Percentiles rank a stretch among this genome's conserved stretches.
Evolutionary conservation across 2,888 invertebrate genomes (phyloP).

Genomic region (Amblyteles armatorius): DNA sequence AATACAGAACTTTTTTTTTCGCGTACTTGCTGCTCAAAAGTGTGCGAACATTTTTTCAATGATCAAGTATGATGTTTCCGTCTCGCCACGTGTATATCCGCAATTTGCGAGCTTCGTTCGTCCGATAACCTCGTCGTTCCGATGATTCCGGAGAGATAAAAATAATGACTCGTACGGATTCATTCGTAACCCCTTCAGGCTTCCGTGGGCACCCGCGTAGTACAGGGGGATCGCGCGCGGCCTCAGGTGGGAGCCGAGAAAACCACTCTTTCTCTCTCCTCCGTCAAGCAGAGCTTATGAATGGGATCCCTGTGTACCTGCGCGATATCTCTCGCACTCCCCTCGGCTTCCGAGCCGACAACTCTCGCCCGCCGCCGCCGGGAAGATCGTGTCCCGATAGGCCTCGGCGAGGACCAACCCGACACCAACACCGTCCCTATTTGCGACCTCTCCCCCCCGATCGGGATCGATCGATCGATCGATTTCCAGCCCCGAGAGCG

Average conservation of each 20-base stretch:
- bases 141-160: neutral
- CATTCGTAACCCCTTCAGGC: neutral
- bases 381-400: conserved; percentile 59
- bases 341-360: conserved; percentile 36
- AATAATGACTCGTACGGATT: neutral
- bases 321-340: conserved; percentile 40
- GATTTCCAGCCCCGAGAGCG: conserved; percentile 1
- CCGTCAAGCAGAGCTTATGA: conserved; percentile 41
- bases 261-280: conserved; percentile 28
- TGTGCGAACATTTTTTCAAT: conserved; percentile 11
- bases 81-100: conserved; percentile 4
- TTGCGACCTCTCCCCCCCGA: conserved; percentile 13
- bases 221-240: neutral
- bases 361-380: conserved; percentile 17
- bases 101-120: conserved; percentile 2
- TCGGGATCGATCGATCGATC: conserved; percentile 45
- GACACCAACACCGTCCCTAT: conserved; percentile 10
- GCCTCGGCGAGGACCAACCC: conserved; percentile 11
- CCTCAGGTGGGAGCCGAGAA: conserved; percentile 5
- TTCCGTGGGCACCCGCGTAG: neutral
- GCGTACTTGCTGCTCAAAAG: neutral
- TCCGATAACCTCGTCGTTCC: conserved; percentile 27
- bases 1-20: neutral
- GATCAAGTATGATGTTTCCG: neutral
- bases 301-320: conserved; percentile 52